These are phyloP conservation scores for Himalopsyche phryganea DNA, from an alignment of 1,140 invertebrate genomes.

Conservation along the genomic window DNA sequence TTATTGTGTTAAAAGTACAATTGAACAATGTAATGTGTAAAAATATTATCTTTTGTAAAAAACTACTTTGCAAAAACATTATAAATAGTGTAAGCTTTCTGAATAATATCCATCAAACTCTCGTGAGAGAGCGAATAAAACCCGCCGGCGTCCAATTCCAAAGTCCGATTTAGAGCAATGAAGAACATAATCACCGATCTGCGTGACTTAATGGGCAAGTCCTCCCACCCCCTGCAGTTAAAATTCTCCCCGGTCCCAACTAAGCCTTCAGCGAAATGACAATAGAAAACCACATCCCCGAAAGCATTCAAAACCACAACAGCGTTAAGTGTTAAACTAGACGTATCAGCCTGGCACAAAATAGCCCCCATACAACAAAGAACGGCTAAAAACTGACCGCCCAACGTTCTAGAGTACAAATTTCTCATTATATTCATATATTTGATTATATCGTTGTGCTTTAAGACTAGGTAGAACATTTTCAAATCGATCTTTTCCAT, in stretches of 20 bases:
- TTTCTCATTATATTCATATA: slow-evolving; percentile 6
- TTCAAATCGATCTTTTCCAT: slow-evolving; percentile 9
- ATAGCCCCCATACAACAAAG: slow-evolving; percentile 10
- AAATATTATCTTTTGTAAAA: too few species aligned
- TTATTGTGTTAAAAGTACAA: too few species aligned
- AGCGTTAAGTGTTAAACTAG: slow-evolving; percentile 5
- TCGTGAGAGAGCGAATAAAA: slow-evolving; percentile 17
- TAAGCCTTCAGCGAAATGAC: slow-evolving; percentile 19
- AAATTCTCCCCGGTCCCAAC: slow-evolving; percentile 2
- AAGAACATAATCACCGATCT: slow-evolving; percentile 3
- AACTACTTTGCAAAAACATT: slow-evolving; percentile 17
- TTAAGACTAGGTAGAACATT: slow-evolving; percentile 15
- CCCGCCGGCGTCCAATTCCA: slow-evolving; percentile 10
- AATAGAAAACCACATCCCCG: slow-evolving; percentile 20
- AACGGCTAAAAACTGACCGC: slow-evolving; percentile 7
- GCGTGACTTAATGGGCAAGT: slow-evolving; percentile 5
- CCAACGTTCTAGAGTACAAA: slow-evolving; percentile 7
- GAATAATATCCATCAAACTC: slow-evolving; percentile 11
- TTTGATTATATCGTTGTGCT: slow-evolving; percentile 17
- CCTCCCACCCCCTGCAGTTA: background rate
- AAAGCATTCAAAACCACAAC: slow-evolving; percentile 12
- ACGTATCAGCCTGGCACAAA: slow-evolving; percentile 5
- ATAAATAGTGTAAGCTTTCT: slow-evolving; percentile 24
- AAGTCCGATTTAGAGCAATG: background rate
- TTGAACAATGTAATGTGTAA: too few species aligned